Evolutionary conservation across 2,113 vertebrate genomes (phyloP), one percentile per base, ranked within the genome.

Genomic region (Chloroceryle aenea): DNA sequence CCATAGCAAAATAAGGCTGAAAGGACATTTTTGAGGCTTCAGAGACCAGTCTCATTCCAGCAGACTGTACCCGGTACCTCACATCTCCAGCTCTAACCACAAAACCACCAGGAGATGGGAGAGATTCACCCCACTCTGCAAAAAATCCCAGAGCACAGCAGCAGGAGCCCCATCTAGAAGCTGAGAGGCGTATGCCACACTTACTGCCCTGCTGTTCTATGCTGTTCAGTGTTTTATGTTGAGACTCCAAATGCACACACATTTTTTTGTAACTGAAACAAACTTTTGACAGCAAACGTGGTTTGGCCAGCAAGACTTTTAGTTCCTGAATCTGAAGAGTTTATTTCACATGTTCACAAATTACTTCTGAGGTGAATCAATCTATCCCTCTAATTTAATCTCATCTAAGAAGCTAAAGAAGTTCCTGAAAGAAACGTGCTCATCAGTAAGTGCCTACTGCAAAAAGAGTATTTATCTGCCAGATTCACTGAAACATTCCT

Each of bases 111-210:
- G 25, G 25, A 48, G 10, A 29, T 27, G 17, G 16, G 16, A 62
- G 25, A 62, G 14, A 25, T 27, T 32, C 32, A 7, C 2, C 3
- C 16, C 16, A 16, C 10, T 36, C 42, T 30, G 21, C 30, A 64
- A 34, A 52, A n/a, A 22, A 42, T 8, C 48, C 6, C 13, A 32
- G 43, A 50, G 1, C 5, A 22, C 4, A 55, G 34, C 0, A 0
- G 36, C 4, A 36, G 11, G 27, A 79, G n/a, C 9, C 18, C 18
- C 53, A 23, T 1, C 0, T 7, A 61, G 63, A 14, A 56, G 9
- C 23, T 1, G 1, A 7, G 16, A 84, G 25, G 16, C 10, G 3
- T 9, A 32, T 1, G 2, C 30, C n/a, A 30, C 26, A 23, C 26
- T 4, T 26, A 7, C n/a, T 45, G 18, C 40, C 22, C 45, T 26